Conservation (phyloP, 2,113 vertebrate species). For the Cyprinodon brontotheroides region DNA sequence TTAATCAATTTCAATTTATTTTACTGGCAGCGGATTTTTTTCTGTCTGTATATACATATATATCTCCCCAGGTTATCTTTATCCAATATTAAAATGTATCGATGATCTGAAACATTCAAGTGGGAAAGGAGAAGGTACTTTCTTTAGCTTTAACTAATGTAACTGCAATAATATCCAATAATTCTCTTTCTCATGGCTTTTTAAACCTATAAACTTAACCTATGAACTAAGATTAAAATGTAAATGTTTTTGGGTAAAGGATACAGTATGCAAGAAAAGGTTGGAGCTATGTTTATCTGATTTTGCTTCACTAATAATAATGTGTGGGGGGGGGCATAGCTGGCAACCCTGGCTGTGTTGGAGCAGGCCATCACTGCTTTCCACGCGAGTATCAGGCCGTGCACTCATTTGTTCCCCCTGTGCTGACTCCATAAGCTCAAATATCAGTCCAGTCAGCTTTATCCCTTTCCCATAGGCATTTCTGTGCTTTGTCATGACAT, state of each 20-base stretch:
- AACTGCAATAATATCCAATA: not conserved
- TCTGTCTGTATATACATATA: too few relatives aligned
- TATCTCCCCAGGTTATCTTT: not conserved
- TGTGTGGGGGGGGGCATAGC: not conserved
- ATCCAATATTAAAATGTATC: not conserved
- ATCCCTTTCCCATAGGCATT: conserved; percentile 1
- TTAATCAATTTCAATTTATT: too few relatives aligned
- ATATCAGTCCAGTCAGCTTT: not conserved
- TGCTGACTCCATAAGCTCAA: conserved; percentile 6
- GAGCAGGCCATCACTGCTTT: conserved; percentile 7
- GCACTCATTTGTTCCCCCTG: not conserved
- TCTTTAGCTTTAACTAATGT: not conserved
- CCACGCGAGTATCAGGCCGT: conserved; percentile 2
- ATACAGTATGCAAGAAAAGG: not conserved
- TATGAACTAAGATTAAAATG: not conserved
- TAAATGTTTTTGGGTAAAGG: not conserved
- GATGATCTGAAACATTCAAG: not conserved
- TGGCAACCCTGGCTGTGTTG: conserved; percentile 21
- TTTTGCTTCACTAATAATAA: too few relatives aligned
- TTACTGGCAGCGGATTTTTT: not conserved
- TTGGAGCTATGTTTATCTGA: too few relatives aligned
- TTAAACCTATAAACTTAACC: not conserved
- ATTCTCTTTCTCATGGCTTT: not conserved
- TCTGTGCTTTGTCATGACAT: conserved; percentile 24
- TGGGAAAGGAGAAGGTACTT: not conserved